Conservation (phyloP, 2,888 invertebrate genomes). For the Pseudoips prasinana region DNA sequence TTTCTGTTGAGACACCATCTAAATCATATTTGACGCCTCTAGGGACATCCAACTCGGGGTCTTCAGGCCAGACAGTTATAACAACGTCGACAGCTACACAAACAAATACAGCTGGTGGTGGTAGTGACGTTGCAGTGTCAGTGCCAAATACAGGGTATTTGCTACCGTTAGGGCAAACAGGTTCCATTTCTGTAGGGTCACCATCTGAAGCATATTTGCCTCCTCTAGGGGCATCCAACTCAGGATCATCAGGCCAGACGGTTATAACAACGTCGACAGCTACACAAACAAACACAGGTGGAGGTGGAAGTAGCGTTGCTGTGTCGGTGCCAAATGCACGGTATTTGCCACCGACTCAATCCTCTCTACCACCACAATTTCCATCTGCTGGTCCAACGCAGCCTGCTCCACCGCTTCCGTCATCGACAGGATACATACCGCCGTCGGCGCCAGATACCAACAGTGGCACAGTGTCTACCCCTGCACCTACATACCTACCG, state of each 20-base stretch:
- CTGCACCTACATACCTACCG: constrained; percentile 62
- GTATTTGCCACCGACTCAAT: constrained; percentile 36
- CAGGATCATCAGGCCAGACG: constrained; percentile 8
- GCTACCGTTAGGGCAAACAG: constrained; percentile 15
- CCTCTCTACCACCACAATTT: constrained; percentile 19
- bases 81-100: constrained; percentile 14
- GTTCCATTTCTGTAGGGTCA: constrained; percentile 15
- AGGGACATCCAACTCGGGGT: constrained; percentile 17
- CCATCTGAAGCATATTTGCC: constrained; percentile 44
- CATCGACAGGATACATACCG: constrained; percentile 46
- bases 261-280: constrained; percentile 10
- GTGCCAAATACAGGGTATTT: constrained; percentile 37
- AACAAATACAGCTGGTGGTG: constrained; percentile 14
- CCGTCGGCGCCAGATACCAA: constrained; percentile 26
- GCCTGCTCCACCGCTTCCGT: constrained; percentile 20
- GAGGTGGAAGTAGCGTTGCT: constrained; percentile 5
- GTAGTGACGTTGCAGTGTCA: constrained; percentile 12
- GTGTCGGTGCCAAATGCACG: constrained; percentile 30
- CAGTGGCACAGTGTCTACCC: constrained; percentile 40
- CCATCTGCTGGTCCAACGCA: constrained; percentile 23
- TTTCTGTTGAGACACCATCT: constrained; percentile 52
- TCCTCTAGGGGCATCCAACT: constrained; percentile 26
- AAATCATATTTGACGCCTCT: constrained; percentile 45
- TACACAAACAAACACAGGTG: constrained; percentile 18
- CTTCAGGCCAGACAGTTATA: constrained; percentile 8